These are phyloP conservation scores for Vanessa cardui DNA, from an alignment of 2,888 invertebrate species.

Conservation along the genomic window DNA sequence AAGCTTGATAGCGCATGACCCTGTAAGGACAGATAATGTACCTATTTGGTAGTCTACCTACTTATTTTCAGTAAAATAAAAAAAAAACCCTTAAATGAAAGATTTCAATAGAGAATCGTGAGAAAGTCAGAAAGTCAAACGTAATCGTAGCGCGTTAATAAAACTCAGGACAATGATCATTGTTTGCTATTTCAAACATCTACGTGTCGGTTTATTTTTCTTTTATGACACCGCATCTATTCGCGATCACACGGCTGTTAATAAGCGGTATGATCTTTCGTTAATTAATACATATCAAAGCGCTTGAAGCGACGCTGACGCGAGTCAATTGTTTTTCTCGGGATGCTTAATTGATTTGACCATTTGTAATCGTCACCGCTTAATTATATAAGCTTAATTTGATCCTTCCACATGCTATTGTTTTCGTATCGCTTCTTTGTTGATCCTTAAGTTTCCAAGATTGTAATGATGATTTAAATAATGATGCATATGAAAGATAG, in stretches of 20 bases:
- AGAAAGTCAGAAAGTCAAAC: background rate
- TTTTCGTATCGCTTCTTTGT: too few relatives aligned
- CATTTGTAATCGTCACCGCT: constrained; percentile 9
- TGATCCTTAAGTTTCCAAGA: background rate
- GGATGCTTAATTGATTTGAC: constrained; percentile 19
- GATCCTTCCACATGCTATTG: background rate
- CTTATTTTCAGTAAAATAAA: too few relatives aligned
- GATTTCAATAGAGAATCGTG: too few relatives aligned
- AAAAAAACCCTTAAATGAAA: too few relatives aligned
- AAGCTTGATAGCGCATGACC: too few relatives aligned
- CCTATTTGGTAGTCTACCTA: too few relatives aligned
- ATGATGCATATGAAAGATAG: too few relatives aligned
- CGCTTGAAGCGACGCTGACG: constrained; percentile 8
- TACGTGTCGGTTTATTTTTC: constrained; percentile 6
- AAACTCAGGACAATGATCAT: constrained; percentile 2
- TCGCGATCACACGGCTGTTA: constrained; percentile 23
- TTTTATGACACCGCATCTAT: constrained; percentile 22
- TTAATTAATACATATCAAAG: constrained; percentile 23
- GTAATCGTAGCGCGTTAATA: background rate
- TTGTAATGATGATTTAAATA: too few relatives aligned
- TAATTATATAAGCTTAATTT: constrained; percentile 1
- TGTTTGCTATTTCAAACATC: background rate
- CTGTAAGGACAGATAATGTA: too few relatives aligned
- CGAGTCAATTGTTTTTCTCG: constrained; percentile 8
- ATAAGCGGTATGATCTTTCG: constrained; percentile 23